Evolutionary conservation across 2,113 vertebrate species (phyloP), one percentile per base, ranked within the genome.

Genomic region (Aramus guarauna): DNA sequence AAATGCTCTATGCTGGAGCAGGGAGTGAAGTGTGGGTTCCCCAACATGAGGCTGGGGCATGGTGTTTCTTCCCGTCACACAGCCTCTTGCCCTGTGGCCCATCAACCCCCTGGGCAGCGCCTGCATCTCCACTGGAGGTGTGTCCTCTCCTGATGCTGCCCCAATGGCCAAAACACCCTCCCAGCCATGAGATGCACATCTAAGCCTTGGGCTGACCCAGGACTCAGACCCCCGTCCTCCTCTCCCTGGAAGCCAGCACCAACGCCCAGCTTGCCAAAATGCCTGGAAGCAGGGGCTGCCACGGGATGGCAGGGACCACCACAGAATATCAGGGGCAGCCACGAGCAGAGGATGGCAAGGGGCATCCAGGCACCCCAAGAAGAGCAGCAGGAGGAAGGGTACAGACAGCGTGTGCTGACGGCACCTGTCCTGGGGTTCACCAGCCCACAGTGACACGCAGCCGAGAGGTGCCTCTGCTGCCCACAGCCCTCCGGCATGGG

Each of bases 281-380:
- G 26, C 19, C 34, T 18, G 37, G 29, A 52, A 27, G 23, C 29
- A 59, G 17, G 16, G 37, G 3, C 47, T 6, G 5, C 36, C 53
- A 75, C 2, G 2, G 30, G 59, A 50, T 30, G 43, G 13, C 30
- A 48, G 22, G 52, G 15, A 20, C 48, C 67, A 63, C 22, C 39
- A n/a, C 11, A 23, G 58, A 32, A 56, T 17, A 22, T 41, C 11
- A 63, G 68, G 9, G 24, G 32, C 27, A 93, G 62, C 52, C 52
- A 62, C 0, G 0, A 64, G 48, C 4, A 8, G 45, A 78, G 45
- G 12, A 53, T n/a, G 21, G 21, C 11, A 66, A 77, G 41, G 36
- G 19, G 2, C 6, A 4, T 50, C 15, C 19, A 16, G 62, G 16
- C 1, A 0, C 11, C 16, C 24, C 32, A 36, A 8, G 23, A 88